Percentiles rank a stretch among this genome's conserved stretches.
phyloP scores from a whole-genome alignment of 2,113 vertebrate species.

The Vulpes vulpes region DNA sequence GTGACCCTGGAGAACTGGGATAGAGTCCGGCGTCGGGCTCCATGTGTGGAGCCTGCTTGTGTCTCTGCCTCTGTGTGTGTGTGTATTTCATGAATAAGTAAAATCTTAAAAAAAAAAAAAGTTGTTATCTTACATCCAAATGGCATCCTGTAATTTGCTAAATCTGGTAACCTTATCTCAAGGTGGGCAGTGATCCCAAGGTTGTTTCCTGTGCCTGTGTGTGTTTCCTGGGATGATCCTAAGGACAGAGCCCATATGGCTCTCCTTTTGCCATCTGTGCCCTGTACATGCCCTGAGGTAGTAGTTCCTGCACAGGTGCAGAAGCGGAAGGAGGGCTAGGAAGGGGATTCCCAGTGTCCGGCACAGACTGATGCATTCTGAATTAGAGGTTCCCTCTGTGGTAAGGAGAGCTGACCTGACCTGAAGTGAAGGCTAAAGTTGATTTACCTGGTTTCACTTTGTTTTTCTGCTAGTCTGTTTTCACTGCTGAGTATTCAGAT shows the following conservation, averaged over 20 bases:
- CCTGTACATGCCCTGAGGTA: not conserved
- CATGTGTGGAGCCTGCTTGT: too few species aligned
- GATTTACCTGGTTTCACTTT: constrained; percentile 47
- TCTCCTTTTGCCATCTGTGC: constrained; percentile 65
- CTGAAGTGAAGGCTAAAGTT: not conserved
- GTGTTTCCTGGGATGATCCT: not conserved
- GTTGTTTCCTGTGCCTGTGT: not conserved
- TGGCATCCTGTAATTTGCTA: constrained; percentile 2
- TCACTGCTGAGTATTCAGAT: constrained; percentile 52
- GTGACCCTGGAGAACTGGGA: too few species aligned
- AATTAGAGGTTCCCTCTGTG: not conserved
- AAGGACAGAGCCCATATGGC: constrained; percentile 44
- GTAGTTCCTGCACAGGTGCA: constrained; percentile 39
- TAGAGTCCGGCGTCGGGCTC: too few species aligned
- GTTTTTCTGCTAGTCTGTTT: constrained; percentile 55
- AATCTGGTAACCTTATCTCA: not conserved
- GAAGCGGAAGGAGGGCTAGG: not conserved
- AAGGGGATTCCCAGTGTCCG: not conserved
- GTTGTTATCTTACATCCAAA: not conserved
- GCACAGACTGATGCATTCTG: not conserved
- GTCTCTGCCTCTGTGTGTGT: too few species aligned
- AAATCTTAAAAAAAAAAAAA: too few species aligned
- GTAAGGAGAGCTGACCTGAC: not conserved
- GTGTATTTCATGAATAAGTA: too few species aligned
- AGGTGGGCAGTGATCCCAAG: not conserved